phyloP scores from a whole-genome alignment of 2,888 invertebrate genomes.

The Xiphydria camelus region DNA sequence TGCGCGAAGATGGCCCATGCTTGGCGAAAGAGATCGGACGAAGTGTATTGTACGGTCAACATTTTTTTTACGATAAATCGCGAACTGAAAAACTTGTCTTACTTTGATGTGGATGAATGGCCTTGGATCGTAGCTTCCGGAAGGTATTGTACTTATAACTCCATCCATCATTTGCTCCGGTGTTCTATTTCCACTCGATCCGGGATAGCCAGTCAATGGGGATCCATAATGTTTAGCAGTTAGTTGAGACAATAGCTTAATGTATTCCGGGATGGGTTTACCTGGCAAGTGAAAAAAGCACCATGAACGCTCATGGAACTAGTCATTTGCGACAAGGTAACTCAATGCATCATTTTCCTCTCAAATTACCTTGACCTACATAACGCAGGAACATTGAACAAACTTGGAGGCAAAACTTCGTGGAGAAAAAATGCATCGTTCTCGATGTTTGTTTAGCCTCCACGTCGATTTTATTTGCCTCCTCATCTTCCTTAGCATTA shows the following conservation, averaged over 20 bases:
- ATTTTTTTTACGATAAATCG: no score
- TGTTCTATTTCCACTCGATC: conserved; percentile 47
- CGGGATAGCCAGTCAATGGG: conserved; percentile 50
- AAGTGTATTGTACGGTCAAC: no score
- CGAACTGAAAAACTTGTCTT: no score
- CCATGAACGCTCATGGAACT: no score
- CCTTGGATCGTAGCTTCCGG: conserved; percentile 44
- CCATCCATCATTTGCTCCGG: conserved; percentile 52
- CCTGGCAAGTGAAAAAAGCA: conserved; percentile 33
- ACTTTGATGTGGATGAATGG: conserved; percentile 54
- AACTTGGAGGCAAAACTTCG: conserved; percentile 49
- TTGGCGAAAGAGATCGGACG: background rate
- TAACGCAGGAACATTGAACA: conserved; percentile 47
- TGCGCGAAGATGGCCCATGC: no score
- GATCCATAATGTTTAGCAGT: conserved; percentile 51
- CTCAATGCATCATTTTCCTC: no score
- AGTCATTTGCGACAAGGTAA: no score
- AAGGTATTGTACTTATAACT: conserved; percentile 47
- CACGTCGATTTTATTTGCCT: conserved; percentile 30
- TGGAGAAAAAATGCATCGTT: conserved; percentile 44
- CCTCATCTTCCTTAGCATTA: conserved; percentile 31
- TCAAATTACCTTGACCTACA: conserved; percentile 50
- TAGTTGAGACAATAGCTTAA: conserved; percentile 47
- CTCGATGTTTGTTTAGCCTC: conserved; percentile 25
- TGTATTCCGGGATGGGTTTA: conserved; percentile 46